Percentiles rank a stretch among this genome's conserved stretches.
Evolutionary conservation across 2,888 invertebrate genomes (phyloP).

Genomic region (Caenorhabditis sp.): DNA sequence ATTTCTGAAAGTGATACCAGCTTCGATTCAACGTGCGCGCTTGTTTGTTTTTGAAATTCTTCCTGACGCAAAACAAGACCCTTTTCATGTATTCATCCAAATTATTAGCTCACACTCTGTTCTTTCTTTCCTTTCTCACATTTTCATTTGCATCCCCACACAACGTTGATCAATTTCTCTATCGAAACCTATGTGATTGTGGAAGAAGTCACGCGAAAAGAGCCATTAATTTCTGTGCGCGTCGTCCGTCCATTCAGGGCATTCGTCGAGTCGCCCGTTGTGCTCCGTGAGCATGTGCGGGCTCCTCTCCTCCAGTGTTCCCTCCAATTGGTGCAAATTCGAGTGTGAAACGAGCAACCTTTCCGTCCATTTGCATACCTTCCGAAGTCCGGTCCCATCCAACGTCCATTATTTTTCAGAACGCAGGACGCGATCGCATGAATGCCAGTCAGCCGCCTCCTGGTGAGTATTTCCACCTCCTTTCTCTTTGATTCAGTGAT

Average conservation of each 20-base stretch:
- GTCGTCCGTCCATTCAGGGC: slow-evolving; percentile 1
- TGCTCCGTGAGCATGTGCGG: slow-evolving; percentile 32
- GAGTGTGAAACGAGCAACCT: slow-evolving; percentile 10
- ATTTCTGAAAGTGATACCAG: slow-evolving; percentile 35
- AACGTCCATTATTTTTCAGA: slow-evolving; percentile 28
- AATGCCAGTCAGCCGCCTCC: slow-evolving; percentile 64
- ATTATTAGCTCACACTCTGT: slow-evolving; percentile 33
- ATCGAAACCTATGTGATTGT: slow-evolving; percentile 20
- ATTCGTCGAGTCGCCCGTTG: slow-evolving; percentile 49
- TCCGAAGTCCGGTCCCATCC: background rate
- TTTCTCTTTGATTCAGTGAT: background rate
- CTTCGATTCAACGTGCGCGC: background rate
- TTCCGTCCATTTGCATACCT: slow-evolving; percentile 8
- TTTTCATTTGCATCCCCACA: too few species aligned
- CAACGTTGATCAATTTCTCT: too few species aligned
- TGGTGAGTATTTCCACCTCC: slow-evolving; percentile 39
- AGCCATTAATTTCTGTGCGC: slow-evolving; percentile 32
- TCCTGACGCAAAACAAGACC: slow-evolving; percentile 39
- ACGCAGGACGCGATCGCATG: slow-evolving; percentile 56
- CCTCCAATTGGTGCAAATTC: slow-evolving; percentile 1
- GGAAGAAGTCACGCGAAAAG: slow-evolving; percentile 35
- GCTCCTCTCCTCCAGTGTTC: slow-evolving; percentile 6
- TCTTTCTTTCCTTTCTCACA: too few species aligned
- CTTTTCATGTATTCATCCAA: slow-evolving; percentile 27
- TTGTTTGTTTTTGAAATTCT: slow-evolving; percentile 46